Evolutionary conservation across 2,113 vertebrate species (phyloP), one percentile per base, ranked within the genome.

Genomic region (Pollimyrus isidori): DNA sequence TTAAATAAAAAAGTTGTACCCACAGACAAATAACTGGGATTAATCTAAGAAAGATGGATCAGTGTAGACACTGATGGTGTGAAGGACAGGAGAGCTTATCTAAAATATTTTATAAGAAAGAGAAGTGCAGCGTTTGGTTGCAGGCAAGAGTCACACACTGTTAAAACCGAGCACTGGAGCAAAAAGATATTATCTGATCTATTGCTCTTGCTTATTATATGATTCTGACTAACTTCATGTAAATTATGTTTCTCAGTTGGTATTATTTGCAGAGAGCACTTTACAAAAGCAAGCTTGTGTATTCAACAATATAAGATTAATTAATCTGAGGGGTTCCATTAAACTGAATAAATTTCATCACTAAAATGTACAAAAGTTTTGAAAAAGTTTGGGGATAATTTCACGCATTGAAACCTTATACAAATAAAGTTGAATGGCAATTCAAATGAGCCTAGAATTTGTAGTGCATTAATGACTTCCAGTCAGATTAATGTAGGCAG

Each of bases 241-340:
- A 50, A 58, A 89, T n/a, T 86, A 21, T 45, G 82, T 45, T 84
- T 45, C 45, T 39, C 49, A 86, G 48, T 23, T 35, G 84, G 48
- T 39, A 35, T 53, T 26, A 87, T 53, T 53, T 87, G 48, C 45
- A 84, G 82, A 45, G 3, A 23, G 17, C 83, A 65, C 73, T 83
- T 42, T 17, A 89, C 49, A 10, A 49, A 65, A 45, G 42, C 56
- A n/a, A 45, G 30, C 76, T 58, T 53, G 48, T 69, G 56, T 56
- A 86, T 86, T 89, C 85, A n/a, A 17, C 89, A 46, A 87, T 39
- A 52, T 46, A 80, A 39, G 46, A 26, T 62, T 53, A 56, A 87
- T 87, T 89, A 80, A 89, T 35, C 30, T 23, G 21, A 87, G 58
- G 35, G 58, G 56, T 89, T 73, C 48, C 46, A 42, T 58, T 42